phyloP scores from a whole-genome alignment of 2,888 invertebrate genomes.

The Rosalia funebris region DNA sequence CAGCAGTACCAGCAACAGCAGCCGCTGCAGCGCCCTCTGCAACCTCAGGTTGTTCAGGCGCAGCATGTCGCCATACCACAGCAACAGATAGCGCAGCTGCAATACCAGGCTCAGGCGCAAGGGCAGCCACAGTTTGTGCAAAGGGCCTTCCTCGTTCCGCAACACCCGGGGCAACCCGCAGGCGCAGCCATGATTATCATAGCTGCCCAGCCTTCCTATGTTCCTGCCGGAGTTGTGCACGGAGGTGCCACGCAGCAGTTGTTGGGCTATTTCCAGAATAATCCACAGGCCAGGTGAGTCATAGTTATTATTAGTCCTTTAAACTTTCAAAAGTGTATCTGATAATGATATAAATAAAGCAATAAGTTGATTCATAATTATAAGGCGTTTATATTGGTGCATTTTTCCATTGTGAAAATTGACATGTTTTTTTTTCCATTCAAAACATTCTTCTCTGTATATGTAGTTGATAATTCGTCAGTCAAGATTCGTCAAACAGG shows the following conservation, averaged over 20 bases:
- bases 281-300: conserved; percentile 50
- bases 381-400: no score
- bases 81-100: not conserved
- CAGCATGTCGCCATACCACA: conserved; percentile 10
- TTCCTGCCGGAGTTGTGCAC: conserved; percentile 52
- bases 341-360: no score
- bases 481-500: no score
- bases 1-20: conserved; percentile 42
- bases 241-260: conserved; percentile 54
- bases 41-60: conserved; percentile 16
- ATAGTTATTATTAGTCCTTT: no score
- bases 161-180: conserved; percentile 46
- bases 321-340: no score
- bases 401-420: no score
- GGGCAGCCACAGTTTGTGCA: conserved; percentile 34
- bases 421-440: no score
- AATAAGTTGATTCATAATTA: no score
- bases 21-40: conserved; percentile 42
- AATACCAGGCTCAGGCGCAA: conserved; percentile 3
- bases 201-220: conserved; percentile 59
- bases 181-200: conserved; percentile 55
- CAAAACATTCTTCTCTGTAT: no score
- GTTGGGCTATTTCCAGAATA: conserved; percentile 57
- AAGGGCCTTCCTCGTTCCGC: conserved; percentile 42
- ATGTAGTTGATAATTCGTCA: no score